These are phyloP conservation scores for Illadopsis cleaveri DNA, from an alignment of 2,113 vertebrate species.

Conservation along the genomic window DNA sequence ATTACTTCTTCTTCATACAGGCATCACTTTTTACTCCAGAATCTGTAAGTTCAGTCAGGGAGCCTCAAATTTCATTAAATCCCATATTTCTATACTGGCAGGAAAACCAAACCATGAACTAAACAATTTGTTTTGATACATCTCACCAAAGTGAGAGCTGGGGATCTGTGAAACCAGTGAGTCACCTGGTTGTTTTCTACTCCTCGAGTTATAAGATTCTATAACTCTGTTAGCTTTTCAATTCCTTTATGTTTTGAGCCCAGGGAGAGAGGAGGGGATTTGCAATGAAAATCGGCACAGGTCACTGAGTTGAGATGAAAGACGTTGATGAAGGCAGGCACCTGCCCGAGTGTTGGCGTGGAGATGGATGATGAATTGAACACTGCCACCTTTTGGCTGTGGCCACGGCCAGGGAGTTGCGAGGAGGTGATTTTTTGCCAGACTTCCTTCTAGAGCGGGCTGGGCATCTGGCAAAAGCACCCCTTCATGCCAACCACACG, in stretches of 20 bases:
- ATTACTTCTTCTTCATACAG: neutral
- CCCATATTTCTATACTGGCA: neutral
- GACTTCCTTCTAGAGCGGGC: neutral
- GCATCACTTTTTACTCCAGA: neutral
- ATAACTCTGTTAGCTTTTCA: conserved; percentile 18
- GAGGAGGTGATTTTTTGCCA: neutral
- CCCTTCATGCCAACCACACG: neutral
- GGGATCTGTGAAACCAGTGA: neutral
- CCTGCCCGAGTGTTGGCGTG: neutral
- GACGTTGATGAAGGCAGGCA: neutral
- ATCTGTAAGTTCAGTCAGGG: neutral
- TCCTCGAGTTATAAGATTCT: neutral
- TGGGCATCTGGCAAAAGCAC: neutral
- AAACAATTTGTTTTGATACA: neutral
- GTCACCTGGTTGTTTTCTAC: neutral
- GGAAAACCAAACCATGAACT: neutral
- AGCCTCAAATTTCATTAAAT: neutral
- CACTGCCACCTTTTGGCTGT: conserved; percentile 72
- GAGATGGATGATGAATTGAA: conserved; percentile 60
- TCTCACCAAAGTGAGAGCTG: neutral
- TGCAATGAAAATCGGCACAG: neutral
- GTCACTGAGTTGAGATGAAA: neutral
- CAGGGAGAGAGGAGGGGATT: neutral
- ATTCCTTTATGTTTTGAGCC: conserved; percentile 11
- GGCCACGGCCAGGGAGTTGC: neutral